These are phyloP conservation scores for Elanoides forficatus DNA, from an alignment of 2,113 vertebrate species.

Conservation along the genomic window DNA sequence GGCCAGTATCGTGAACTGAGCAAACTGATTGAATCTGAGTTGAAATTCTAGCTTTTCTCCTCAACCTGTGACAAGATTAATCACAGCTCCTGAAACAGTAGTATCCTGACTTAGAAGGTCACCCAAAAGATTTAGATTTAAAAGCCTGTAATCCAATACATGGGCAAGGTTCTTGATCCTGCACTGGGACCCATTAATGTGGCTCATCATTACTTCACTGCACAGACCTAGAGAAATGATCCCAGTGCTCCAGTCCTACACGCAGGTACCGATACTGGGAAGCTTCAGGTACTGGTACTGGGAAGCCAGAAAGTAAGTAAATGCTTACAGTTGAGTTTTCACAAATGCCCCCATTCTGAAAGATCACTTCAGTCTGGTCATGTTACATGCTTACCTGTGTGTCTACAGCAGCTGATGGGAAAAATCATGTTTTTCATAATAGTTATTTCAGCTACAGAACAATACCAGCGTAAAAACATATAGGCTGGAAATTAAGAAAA, in stretches of 20 bases:
- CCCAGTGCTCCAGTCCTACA: background rate
- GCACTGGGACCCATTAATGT: background rate
- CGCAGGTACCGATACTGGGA: background rate
- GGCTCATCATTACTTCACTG: background rate
- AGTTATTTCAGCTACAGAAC: background rate
- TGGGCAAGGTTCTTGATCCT: background rate
- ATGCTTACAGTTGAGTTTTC: background rate
- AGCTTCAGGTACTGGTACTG: background rate
- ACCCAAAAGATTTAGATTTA: background rate
- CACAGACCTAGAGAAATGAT: background rate
- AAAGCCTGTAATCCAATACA: background rate
- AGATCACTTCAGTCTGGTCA: background rate
- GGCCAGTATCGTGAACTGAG: background rate
- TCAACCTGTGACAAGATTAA: background rate
- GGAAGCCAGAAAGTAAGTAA: background rate
- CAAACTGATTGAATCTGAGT: background rate
- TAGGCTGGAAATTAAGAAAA: background rate
- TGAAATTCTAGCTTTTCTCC: constrained; percentile 11
- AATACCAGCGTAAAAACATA: background rate
- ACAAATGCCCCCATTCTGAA: background rate
- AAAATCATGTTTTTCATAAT: fast-evolving
- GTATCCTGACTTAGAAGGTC: background rate
- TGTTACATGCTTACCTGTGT: background rate
- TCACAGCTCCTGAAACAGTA: constrained; percentile 21
- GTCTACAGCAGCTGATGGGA: background rate